Percentiles rank a stretch among this genome's conserved stretches.
Evolutionary conservation across 2,113 vertebrate species (phyloP).

Genomic region (Zapus hudsonius): DNA sequence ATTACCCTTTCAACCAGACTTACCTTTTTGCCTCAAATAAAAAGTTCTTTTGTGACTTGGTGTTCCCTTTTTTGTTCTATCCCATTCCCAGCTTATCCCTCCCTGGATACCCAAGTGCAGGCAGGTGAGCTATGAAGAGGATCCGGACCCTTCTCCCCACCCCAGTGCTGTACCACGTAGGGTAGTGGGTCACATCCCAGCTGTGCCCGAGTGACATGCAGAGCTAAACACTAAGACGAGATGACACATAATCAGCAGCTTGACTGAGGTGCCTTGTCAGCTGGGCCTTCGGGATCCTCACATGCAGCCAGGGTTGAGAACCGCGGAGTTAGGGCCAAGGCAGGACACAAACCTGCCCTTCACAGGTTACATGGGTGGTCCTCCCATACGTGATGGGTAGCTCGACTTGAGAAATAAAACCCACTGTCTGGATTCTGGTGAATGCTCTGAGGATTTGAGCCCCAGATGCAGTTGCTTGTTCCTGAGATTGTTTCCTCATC

Average conservation of each 20-base stretch:
- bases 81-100: not conserved
- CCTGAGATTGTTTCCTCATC: not conserved
- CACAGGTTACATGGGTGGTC: not conserved
- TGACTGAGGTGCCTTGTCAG: too few relatives aligned
- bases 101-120: not conserved
- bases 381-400: not conserved
- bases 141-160: not conserved
- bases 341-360: rapidly evolving
- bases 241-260: too few relatives aligned
- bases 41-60: constrained; percentile 57
- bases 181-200: not conserved
- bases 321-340: rapidly evolving
- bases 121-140: rapidly evolving
- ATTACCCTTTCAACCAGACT: not conserved
- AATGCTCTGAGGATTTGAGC: not conserved
- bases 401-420: too few relatives aligned
- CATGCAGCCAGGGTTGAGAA: not conserved
- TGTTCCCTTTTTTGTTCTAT: not conserved
- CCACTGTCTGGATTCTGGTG: not conserved
- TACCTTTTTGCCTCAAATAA: constrained; percentile 70
- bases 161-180: not conserved
- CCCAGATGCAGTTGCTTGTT: not conserved
- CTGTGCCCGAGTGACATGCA: not conserved
- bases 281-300: not conserved
- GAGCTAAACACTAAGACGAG: too few relatives aligned